Evolutionary conservation across 2,797 vertebrate genomes (phyloP).

Genomic region (Gymnoscopelus braueri): DNA sequence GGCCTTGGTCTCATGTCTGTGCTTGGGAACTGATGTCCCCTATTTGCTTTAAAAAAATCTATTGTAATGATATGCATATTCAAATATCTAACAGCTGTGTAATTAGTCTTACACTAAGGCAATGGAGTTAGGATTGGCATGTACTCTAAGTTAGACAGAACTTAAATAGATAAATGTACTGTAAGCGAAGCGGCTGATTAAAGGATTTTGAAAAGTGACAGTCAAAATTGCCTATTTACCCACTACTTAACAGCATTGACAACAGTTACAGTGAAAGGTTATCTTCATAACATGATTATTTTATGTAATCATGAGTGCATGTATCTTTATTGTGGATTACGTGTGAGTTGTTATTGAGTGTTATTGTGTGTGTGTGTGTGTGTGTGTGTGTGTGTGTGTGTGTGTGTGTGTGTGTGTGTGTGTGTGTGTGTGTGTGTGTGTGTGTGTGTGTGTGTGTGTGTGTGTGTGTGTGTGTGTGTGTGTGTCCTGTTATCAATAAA

Average conservation of each 20-base stretch:
- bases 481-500: constrained; percentile 1
- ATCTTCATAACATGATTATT: background rate
- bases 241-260: no score
- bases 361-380: background rate
- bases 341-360: background rate
- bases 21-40: background rate
- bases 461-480: background rate
- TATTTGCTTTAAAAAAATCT: background rate
- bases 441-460: background rate
- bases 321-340: background rate
- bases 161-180: no score
- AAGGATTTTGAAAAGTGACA: no score
- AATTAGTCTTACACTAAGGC: background rate
- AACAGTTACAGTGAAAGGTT: no score
- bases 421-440: background rate
- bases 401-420: background rate
- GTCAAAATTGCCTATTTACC: background rate
- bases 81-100: constrained; percentile 8
- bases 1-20: background rate
- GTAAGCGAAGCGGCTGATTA: no score
- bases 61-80: constrained; percentile 20
- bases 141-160: background rate
- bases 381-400: no score
- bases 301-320: background rate
- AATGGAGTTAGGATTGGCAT: background rate